Conservation (phyloP, 2,797 vertebrate species). For the Eupleurogrammus muticus region DNA sequence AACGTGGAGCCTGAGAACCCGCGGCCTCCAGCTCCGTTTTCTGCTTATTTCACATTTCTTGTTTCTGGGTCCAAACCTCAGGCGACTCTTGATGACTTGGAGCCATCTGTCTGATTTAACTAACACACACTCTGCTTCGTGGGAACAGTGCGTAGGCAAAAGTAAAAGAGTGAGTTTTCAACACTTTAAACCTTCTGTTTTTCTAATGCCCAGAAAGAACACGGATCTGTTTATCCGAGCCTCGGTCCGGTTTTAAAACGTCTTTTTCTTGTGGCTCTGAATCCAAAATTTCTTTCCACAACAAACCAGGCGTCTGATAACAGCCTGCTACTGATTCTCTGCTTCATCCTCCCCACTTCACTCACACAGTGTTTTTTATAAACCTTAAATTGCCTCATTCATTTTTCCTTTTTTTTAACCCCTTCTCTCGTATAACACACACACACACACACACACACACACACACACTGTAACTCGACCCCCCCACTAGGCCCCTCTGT, state of each 20-base stretch:
- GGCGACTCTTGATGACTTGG: constrained; percentile 29
- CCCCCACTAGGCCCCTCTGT: constrained; percentile 41
- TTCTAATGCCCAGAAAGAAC: constrained; percentile 22
- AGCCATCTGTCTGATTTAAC: constrained; percentile 37
- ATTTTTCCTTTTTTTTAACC: constrained; percentile 44
- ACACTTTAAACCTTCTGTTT: constrained; percentile 16
- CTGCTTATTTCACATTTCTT: constrained; percentile 33
- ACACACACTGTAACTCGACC: constrained; percentile 40
- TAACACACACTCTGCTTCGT: neutral
- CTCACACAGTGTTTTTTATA: constrained; percentile 52
- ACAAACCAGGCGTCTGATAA: constrained; percentile 59
- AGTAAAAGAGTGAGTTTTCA: constrained; percentile 9
- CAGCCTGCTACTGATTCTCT: constrained; percentile 52
- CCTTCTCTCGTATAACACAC: constrained; percentile 23
- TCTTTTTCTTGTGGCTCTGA: constrained; percentile 56
- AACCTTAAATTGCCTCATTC: constrained; percentile 56
- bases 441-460: constrained; percentile 26
- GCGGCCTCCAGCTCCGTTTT: neutral
- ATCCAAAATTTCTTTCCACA: constrained; percentile 52
- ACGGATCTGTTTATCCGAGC: constrained; percentile 12
- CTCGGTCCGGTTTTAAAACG: constrained; percentile 29
- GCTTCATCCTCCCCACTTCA: constrained; percentile 51
- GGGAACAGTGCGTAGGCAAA: constrained; percentile 30
- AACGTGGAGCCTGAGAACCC: too few relatives aligned
- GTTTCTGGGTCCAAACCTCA: constrained; percentile 34